phyloP scores from a whole-genome alignment of 2,888 invertebrate genomes.

The Anticlea derivata region DNA sequence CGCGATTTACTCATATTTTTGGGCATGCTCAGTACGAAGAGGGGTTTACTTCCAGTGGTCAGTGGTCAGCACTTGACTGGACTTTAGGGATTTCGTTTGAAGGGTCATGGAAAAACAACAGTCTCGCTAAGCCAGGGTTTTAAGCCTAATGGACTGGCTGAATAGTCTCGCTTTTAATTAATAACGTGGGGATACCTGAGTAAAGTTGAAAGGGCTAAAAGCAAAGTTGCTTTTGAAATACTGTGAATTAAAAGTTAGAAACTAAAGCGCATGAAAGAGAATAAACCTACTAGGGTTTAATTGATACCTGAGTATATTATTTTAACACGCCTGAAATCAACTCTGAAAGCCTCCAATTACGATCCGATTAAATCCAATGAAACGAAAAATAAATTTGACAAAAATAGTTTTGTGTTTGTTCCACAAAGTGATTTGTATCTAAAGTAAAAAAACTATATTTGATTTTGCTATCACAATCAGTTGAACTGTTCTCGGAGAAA shows the following conservation, averaged over 20 bases:
- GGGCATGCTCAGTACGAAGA: constrained; percentile 18
- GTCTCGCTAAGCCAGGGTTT: constrained; percentile 61
- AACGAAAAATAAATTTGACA: too few relatives aligned
- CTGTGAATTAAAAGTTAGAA: background rate
- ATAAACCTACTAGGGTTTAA: background rate
- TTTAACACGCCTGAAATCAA: background rate
- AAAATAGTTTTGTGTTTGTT: too few relatives aligned
- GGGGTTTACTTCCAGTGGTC: constrained; percentile 45
- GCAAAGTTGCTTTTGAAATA: constrained; percentile 33
- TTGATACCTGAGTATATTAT: too few relatives aligned
- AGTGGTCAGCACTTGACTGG: constrained; percentile 53
- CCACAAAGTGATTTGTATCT: too few relatives aligned
- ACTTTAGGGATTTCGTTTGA: constrained; percentile 67
- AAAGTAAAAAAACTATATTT: too few relatives aligned
- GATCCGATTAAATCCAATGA: too few relatives aligned
- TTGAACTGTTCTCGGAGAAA: too few relatives aligned
- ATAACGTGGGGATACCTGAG: constrained; percentile 61
- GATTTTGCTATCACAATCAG: too few relatives aligned
- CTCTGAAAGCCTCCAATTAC: too few relatives aligned
- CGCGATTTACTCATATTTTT: constrained; percentile 30
- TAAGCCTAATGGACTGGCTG: constrained; percentile 75
- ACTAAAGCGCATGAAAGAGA: background rate
- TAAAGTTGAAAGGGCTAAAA: constrained; percentile 37
- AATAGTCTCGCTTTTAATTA: constrained; percentile 70
- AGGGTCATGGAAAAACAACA: constrained; percentile 71